Conservation (phyloP, 1,140 invertebrate genomes). For the Hesperophylax magnus region DNA sequence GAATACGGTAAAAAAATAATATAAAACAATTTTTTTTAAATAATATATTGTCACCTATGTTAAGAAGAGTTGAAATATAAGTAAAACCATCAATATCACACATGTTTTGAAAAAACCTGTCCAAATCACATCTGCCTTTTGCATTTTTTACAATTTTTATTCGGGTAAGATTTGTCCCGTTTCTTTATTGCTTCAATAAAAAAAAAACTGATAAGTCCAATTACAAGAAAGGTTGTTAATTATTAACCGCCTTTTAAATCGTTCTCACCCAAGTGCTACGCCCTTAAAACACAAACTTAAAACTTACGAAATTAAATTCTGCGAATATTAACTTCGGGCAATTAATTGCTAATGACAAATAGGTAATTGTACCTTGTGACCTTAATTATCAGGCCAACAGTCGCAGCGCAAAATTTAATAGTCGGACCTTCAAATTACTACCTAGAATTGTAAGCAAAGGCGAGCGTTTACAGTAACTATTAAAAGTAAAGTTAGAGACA, state of each 20-base stretch:
- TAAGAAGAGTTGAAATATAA: too few relatives aligned
- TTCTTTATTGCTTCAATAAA: too few relatives aligned
- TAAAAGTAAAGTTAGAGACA: slow-evolving; percentile 58
- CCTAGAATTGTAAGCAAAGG: slow-evolving; percentile 55
- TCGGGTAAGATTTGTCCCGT: too few relatives aligned
- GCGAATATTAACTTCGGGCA: slow-evolving; percentile 33
- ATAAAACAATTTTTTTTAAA: too few relatives aligned
- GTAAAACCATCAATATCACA: too few relatives aligned
- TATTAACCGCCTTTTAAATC: not conserved
- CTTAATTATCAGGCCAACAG: slow-evolving; percentile 55
- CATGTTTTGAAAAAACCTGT: too few relatives aligned
- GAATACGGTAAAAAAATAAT: too few relatives aligned
- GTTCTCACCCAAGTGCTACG: not conserved
- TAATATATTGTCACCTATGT: too few relatives aligned
- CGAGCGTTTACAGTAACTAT: slow-evolving; percentile 56
- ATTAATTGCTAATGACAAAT: slow-evolving; percentile 45
- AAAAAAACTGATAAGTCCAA: too few relatives aligned
- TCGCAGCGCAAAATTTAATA: slow-evolving; percentile 54
- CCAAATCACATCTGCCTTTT: too few relatives aligned
- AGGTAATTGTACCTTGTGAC: slow-evolving; percentile 54
- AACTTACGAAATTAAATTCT: slow-evolving; percentile 31
- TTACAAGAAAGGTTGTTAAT: too few relatives aligned
- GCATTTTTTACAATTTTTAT: too few relatives aligned
- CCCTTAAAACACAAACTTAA: slow-evolving; percentile 13
- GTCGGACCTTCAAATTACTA: slow-evolving; percentile 55